Evolutionary conservation across 2,797 vertebrate genomes (phyloP).

Genomic region (Enteromius argenteus): DNA sequence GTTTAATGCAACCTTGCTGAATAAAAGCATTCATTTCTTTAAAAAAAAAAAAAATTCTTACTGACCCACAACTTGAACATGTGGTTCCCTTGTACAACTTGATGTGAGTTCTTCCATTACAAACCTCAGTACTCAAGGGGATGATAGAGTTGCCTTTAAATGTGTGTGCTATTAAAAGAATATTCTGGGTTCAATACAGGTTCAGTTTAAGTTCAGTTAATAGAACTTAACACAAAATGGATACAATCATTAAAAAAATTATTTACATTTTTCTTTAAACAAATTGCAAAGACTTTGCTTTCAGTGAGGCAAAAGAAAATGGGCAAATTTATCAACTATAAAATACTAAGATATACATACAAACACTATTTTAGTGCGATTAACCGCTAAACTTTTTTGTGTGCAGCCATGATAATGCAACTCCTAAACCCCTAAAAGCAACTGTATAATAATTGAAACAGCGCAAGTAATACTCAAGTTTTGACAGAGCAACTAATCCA

Average conservation of each 20-base stretch:
- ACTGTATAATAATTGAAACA: background rate
- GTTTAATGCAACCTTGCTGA: background rate
- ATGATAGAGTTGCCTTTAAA: background rate
- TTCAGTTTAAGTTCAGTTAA: too few species aligned
- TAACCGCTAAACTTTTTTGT: background rate
- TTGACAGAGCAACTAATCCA: background rate
- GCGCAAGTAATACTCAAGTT: background rate
- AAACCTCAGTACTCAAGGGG: slow-evolving; percentile 9
- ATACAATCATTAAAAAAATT: background rate
- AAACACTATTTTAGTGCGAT: background rate
- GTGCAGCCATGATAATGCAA: background rate
- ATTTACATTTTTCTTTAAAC: background rate
- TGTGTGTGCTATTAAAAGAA: background rate
- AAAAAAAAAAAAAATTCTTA: background rate
- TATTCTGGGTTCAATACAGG: background rate
- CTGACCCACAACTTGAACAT: background rate
- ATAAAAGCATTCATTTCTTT: background rate
- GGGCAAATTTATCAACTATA: background rate
- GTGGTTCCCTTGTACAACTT: background rate
- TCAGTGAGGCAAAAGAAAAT: background rate
- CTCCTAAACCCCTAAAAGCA: background rate
- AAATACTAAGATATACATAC: background rate
- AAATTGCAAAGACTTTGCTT: background rate
- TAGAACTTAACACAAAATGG: background rate
- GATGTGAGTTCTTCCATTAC: background rate